Percentiles rank a stretch among this genome's conserved stretches.
Conservation (phyloP, 1,140 invertebrate species). For the Dreissena rostriformis region DNA sequence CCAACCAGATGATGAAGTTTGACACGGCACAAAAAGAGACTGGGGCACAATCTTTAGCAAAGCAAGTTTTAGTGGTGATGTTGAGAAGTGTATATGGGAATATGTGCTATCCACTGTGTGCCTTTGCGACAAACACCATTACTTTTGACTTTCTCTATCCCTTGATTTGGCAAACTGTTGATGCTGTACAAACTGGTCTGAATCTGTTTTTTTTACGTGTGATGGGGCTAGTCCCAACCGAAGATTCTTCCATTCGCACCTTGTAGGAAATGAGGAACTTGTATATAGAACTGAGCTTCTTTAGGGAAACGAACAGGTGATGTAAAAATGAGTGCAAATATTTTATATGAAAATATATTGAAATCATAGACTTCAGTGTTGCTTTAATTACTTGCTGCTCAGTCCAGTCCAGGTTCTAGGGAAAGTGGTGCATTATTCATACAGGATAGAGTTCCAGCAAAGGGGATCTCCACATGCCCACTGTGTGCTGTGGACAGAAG, state of each 20-base stretch:
- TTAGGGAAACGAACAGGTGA: too few species aligned
- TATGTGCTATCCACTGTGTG: constrained; percentile 40
- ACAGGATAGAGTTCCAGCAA: constrained; percentile 55
- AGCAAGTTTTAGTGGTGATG: constrained; percentile 58
- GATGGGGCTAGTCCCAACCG: constrained; percentile 61
- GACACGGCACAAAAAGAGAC: constrained; percentile 14
- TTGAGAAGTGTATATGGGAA: constrained; percentile 37
- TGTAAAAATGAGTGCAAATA: too few species aligned
- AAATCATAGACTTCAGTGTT: constrained; percentile 37
- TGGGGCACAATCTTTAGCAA: constrained; percentile 31
- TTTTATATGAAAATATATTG: too few species aligned
- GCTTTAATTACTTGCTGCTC: constrained; percentile 26
- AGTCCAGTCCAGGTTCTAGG: constrained; percentile 16
- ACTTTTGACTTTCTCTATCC: constrained; percentile 53
- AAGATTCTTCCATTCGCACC: constrained; percentile 56
- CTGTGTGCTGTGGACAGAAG: constrained; percentile 29
- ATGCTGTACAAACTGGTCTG: constrained; percentile 31
- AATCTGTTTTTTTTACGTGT: constrained; percentile 54
- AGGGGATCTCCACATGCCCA: constrained; percentile 52
- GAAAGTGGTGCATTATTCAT: constrained; percentile 33
- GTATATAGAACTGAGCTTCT: too few species aligned
- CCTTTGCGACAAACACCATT: constrained; percentile 52
- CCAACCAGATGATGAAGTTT: constrained; percentile 41
- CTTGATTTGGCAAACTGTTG: constrained; percentile 59
- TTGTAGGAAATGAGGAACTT: too few species aligned